A percentile compares a stretch with the other conserved stretches of the same genome.
These are phyloP conservation scores for Mohoua ochrocephala DNA, from an alignment of 2,113 vertebrate genomes.

Conservation along the genomic window DNA sequence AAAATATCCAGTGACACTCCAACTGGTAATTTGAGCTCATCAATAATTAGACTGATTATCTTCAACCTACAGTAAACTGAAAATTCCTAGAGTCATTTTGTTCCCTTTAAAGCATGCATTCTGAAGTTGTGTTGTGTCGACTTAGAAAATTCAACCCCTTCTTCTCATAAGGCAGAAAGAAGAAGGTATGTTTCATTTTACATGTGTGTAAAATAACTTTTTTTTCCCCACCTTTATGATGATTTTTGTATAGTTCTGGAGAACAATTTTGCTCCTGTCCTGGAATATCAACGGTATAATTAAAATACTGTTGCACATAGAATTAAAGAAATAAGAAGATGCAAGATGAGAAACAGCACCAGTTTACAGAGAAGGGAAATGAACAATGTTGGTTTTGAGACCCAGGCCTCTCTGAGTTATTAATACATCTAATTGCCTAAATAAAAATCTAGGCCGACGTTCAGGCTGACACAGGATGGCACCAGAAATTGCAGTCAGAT, in stretches of 20 bases:
- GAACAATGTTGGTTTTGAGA: background rate
- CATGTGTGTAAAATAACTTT: background rate
- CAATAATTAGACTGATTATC: slow-evolving; percentile 73
- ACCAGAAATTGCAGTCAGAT: background rate
- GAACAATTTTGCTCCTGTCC: background rate
- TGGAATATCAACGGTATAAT: background rate
- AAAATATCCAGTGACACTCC: slow-evolving; percentile 73
- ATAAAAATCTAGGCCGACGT: background rate
- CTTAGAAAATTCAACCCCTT: background rate
- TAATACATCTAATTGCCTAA: background rate
- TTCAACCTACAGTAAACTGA: slow-evolving; percentile 51
- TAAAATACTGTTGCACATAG: background rate
- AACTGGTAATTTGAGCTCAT: slow-evolving; percentile 64
- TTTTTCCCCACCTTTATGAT: background rate
- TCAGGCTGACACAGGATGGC: background rate
- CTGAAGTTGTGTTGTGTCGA: background rate
- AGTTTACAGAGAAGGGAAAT: background rate
- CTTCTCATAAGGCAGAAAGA: background rate
- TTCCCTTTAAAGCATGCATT: background rate
- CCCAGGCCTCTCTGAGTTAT: background rate
- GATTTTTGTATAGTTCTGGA: background rate
- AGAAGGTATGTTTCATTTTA: background rate
- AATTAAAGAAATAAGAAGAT: background rate
- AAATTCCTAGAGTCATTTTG: background rate
- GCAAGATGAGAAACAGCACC: background rate